Percentiles rank a stretch among this genome's conserved stretches.
These are phyloP conservation scores for Ceratina japonica DNA, from an alignment of 1,140 invertebrate species.

Conservation along the genomic window DNA sequence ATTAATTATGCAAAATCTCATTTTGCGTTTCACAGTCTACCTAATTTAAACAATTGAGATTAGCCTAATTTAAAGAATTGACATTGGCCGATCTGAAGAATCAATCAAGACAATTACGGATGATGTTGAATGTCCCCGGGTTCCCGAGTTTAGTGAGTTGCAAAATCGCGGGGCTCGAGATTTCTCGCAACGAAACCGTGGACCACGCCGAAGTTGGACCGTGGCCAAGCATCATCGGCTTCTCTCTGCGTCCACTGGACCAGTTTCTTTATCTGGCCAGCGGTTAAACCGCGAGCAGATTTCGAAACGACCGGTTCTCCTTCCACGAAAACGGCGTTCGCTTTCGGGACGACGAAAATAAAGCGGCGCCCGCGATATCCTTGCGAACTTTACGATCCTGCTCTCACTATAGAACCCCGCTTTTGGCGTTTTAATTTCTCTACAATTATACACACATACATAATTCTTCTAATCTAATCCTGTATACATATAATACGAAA, in stretches of 20 bases:
- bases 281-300: slow-evolving; percentile 49
- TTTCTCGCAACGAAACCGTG: slow-evolving; percentile 51
- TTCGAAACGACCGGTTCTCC: slow-evolving; percentile 63
- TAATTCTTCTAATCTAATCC: too few relatives aligned
- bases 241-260: slow-evolving; percentile 53
- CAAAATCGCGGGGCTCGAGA: slow-evolving; percentile 16
- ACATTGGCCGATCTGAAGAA: too few relatives aligned
- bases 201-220: slow-evolving; percentile 49
- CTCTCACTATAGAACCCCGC: background rate
- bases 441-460: too few relatives aligned
- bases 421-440: background rate
- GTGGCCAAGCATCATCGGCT: slow-evolving; percentile 56
- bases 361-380: slow-evolving; percentile 41
- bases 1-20: too few relatives aligned
- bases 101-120: too few relatives aligned
- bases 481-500: too few relatives aligned
- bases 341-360: slow-evolving; percentile 61
- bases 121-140: background rate
- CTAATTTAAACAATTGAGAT: too few relatives aligned
- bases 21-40: too few relatives aligned
- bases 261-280: slow-evolving; percentile 61
- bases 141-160: background rate
- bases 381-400: slow-evolving; percentile 43
- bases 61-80: too few relatives aligned
- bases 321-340: slow-evolving; percentile 54